Evolutionary conservation across 1,140 invertebrate species (phyloP), one percentile per base, ranked within the genome.

Genomic region (Probaryconus sp.): DNA sequence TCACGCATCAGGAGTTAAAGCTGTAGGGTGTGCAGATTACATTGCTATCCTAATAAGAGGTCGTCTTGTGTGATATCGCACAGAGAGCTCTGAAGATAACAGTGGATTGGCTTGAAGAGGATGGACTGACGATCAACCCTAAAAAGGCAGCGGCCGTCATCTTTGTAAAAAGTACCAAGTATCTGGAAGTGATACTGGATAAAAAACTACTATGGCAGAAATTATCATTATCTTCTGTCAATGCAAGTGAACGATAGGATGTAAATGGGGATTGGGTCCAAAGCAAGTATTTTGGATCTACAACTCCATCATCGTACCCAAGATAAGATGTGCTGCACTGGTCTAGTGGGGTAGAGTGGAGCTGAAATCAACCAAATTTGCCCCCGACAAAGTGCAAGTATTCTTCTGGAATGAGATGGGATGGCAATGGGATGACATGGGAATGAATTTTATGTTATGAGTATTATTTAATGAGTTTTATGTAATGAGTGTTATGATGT

Each of bases 281-380:
- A 31, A 26, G 31, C 43, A 61, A 9, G 4, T 61, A 0, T 2
- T 60, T 3, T 60, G 43, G 56, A 47, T 60, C 17, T 48, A 60
- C 30, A 18, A 26, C 1, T 3, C 56, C 6, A 60, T 60, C 3
- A 24, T 58, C 0, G 16, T 45, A 0, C 40, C 40, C 1, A 43
- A 24, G 5, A 16, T 58, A 0, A 16, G 30, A 3, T 58, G 45
- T 17, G 40, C 37, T 0, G 21, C 51, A n/a, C 0, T 56, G 5
- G 14, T 33, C 1, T 56, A 26, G 51, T 42, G 24, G 38, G 9
- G 3, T 0, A 42, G 26, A 33, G 10, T 21, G 2, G 26, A 43
- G 5, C 21, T 17, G 20, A 37, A 16, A 26, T 20, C 38, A 9
- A 17, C 26, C 2, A 3, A 13, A 13, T 1, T 1, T 1, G 0